phyloP scores from a whole-genome alignment of 2,797 vertebrate genomes.

The Chaetodon trifasciatus region DNA sequence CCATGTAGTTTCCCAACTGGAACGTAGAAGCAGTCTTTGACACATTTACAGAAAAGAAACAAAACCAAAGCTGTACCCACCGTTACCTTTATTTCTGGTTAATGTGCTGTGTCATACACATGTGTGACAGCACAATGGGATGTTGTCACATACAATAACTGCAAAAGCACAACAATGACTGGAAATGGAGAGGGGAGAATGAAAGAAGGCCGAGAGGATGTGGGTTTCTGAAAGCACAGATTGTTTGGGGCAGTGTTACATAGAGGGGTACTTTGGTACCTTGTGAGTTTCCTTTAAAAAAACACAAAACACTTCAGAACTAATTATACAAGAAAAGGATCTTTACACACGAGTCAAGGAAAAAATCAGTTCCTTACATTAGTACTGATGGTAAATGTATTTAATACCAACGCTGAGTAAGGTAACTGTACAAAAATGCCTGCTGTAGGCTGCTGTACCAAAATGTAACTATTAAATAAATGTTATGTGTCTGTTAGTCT shows the following conservation, averaged over 20 bases:
- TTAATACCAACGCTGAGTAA: no score
- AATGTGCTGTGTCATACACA: neutral
- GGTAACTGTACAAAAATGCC: no score
- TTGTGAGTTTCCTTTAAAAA: no score
- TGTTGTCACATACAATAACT: neutral
- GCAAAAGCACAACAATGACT: neutral
- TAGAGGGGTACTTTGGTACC: no score
- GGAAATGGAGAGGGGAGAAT: slow-evolving; percentile 9
- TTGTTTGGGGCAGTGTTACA: neutral
- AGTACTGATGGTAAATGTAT: no score
- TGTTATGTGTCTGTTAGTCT: no score
- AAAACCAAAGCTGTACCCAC: neutral
- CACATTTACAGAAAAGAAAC: neutral
- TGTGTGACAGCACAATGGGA: neutral
- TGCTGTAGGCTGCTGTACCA: no score
- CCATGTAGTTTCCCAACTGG: neutral
- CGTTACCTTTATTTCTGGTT: neutral
- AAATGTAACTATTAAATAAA: no score
- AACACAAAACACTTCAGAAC: no score
- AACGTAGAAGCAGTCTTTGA: neutral
- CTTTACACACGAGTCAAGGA: no score
- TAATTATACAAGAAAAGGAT: no score
- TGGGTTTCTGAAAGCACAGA: neutral
- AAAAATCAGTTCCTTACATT: no score
- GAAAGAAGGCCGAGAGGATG: neutral